Conservation (phyloP, 2,113 vertebrate genomes). For the Sinocyclocheilus rhinocerous region DNA sequence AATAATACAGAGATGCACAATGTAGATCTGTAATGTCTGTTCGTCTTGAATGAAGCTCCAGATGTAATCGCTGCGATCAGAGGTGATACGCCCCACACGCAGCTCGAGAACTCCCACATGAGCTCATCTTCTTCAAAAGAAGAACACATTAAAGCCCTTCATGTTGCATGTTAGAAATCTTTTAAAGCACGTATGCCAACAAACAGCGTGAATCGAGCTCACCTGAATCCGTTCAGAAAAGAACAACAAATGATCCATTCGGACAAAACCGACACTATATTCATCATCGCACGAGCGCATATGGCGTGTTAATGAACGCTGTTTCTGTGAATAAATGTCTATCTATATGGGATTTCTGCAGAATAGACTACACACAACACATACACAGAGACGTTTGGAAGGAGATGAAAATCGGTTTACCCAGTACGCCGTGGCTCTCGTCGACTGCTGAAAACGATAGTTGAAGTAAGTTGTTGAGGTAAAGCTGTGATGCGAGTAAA, state of each 20-base stretch:
- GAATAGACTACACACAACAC: neutral
- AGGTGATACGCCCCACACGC: constrained; percentile 3
- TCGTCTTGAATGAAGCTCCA: neutral
- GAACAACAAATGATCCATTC: neutral
- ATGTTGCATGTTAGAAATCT: neutral
- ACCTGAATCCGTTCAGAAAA: neutral
- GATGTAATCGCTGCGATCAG: neutral
- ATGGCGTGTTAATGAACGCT: neutral
- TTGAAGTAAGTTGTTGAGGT: neutral
- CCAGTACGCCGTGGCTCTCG: neutral
- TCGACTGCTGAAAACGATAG: neutral
- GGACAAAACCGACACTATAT: neutral
- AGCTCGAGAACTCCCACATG: constrained; percentile 7
- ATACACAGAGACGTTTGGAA: neutral
- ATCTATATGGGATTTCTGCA: neutral
- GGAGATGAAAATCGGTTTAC: neutral
- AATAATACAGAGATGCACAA: neutral
- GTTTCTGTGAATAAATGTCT: neutral
- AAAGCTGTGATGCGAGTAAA: neutral
- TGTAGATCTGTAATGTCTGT: too few relatives aligned
- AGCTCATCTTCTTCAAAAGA: neutral
- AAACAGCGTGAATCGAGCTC: neutral
- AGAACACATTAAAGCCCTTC: neutral
- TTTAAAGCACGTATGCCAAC: neutral
- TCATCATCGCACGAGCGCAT: neutral